phyloP scores from a whole-genome alignment of 2,113 vertebrate species.

The Alces alces region DNA sequence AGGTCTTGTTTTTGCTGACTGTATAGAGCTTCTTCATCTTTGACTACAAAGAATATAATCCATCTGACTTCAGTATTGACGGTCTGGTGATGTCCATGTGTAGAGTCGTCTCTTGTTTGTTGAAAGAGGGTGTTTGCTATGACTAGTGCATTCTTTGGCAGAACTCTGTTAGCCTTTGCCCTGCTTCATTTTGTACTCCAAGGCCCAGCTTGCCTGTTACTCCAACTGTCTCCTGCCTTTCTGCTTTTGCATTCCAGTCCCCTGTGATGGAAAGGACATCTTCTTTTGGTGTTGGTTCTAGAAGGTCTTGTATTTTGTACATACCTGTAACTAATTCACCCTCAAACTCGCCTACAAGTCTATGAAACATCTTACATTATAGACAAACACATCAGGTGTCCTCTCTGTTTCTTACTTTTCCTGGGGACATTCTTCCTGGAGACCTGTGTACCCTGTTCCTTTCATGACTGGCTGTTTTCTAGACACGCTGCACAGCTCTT shows the following conservation, averaged over 20 bases:
- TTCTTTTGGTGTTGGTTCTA: background rate
- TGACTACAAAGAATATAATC: background rate
- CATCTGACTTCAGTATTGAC: background rate
- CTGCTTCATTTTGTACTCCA: background rate
- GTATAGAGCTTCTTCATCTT: background rate
- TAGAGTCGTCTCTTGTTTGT: background rate
- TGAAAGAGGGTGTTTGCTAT: background rate
- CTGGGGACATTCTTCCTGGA: background rate
- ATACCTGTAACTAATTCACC: background rate
- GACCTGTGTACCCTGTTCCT: background rate
- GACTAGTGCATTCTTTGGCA: background rate
- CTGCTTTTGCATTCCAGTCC: background rate
- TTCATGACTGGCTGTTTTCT: background rate
- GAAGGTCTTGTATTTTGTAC: background rate
- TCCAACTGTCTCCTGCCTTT: background rate
- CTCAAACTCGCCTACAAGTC: background rate
- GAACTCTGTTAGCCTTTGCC: background rate
- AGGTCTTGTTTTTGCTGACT: background rate
- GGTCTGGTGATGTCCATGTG: background rate
- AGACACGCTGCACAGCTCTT: background rate
- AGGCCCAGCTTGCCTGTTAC: background rate
- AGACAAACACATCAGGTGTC: background rate
- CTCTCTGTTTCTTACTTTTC: background rate
- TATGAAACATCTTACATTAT: background rate
- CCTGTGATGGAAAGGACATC: background rate